Conservation (phyloP, 2,797 vertebrate species). For the Trachurus trachurus region DNA sequence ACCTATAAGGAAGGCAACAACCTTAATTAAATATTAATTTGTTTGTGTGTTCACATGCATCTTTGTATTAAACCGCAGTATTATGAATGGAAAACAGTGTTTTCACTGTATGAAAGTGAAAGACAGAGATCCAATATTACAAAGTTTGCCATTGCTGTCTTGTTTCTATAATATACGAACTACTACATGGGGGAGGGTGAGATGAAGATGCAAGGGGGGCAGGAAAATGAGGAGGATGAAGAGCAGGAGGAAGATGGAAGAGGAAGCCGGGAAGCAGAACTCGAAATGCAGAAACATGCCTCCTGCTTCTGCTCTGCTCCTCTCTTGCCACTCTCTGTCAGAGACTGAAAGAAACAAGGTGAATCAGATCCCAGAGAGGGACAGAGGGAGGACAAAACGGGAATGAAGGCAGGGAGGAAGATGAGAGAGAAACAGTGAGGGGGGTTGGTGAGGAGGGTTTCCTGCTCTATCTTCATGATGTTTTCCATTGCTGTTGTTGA, state of each 20-base stretch:
- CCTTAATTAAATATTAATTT: background rate
- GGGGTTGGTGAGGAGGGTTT: background rate
- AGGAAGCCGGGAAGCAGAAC: background rate
- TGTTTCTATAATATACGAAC: background rate
- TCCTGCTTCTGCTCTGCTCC: constrained; percentile 3
- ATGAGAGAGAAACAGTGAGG: background rate
- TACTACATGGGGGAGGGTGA: background rate
- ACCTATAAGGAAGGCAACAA: background rate
- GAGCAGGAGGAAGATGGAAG: background rate
- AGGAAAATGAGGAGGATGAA: background rate
- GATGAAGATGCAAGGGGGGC: background rate
- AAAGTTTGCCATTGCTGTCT: background rate
- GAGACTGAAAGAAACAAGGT: background rate
- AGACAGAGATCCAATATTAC: background rate
- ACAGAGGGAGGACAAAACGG: background rate
- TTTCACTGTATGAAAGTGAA: background rate
- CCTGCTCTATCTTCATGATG: background rate
- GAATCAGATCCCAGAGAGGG: background rate
- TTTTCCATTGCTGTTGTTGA: background rate
- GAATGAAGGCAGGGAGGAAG: background rate
- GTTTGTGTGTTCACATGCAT: background rate
- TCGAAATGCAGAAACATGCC: background rate
- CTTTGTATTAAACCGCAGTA: background rate
- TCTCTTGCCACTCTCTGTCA: background rate
- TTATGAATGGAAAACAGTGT: background rate